Evolutionary conservation across 1,140 invertebrate species (phyloP), one percentile per base, ranked within the genome.

Genomic region (Sarcophaga bullata): DNA sequence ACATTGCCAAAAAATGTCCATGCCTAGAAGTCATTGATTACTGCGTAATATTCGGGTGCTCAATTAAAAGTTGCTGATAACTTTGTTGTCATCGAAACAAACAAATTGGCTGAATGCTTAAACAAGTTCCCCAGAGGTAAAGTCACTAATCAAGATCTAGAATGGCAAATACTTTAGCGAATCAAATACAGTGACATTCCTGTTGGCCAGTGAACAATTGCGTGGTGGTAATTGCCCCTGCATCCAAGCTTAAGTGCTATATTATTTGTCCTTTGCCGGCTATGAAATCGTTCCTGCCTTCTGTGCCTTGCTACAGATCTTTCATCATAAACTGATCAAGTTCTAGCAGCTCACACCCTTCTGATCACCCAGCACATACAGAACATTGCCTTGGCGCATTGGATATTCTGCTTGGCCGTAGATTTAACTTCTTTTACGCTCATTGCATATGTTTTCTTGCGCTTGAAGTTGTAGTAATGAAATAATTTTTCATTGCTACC

Each of bases 161-260:
- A 95, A 98, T 93, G 97, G 97, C 80, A 94, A 97, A 87, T 94
- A 91, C 86, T 92, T 99, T 84, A 95, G 95, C 85, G 98, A 99
- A 91, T 97, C 97, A 91, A 99, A 99, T 93, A 97, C 98, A 80
- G 99, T 99, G 91, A 97, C 98, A 83, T 97, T 96, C 88, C 98
- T 95, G 91, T 95, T 99, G 85, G 94, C 96, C 46, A 97, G 96
- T 90, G 94, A 95, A 80, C 94, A 96, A 87, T 92, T 99, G 46
- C 94, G 95, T 84, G 96, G 97, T 19, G 93, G 92, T 83, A 94
- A 93, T 87, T 89, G 87, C 83, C 92, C 94, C 25, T 90, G 93
- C 68, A 94, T 96, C 76, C 94, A 95, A 87, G 95, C 98, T 48
- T 93, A 95, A 89, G 92, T 99, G 73, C 91, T 96, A 82, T 97